A percentile compares a stretch with the other conserved stretches of the same genome.
These are phyloP conservation scores for Hypena proboscidalis DNA, from an alignment of 2,888 invertebrate genomes.

Conservation along the genomic window DNA sequence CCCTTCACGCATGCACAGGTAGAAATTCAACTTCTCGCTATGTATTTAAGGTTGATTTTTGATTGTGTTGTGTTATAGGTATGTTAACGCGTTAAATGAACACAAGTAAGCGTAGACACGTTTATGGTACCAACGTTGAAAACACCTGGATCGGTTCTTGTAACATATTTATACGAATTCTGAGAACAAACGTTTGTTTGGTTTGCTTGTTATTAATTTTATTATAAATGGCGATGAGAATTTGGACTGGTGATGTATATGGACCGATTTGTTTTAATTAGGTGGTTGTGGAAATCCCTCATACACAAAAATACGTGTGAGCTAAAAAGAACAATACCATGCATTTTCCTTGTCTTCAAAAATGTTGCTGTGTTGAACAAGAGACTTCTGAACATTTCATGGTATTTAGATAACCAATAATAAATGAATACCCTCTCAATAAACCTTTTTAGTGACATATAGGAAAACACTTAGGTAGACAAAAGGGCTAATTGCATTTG, in stretches of 20 bases:
- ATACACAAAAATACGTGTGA: too few species aligned
- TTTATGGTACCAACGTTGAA: conserved; percentile 63
- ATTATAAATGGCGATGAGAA: conserved; percentile 43
- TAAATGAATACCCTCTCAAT: too few species aligned
- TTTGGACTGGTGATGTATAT: conserved; percentile 6
- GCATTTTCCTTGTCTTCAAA: too few species aligned
- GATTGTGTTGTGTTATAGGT: conserved; percentile 16
- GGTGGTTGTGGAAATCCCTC: neutral
- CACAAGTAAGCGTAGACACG: conserved; percentile 67
- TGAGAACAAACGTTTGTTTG: conserved; percentile 47
- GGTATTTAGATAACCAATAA: too few species aligned
- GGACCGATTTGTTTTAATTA: conserved; percentile 8
- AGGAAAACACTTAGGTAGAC: too few species aligned
- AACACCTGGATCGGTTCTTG: conserved; percentile 67
- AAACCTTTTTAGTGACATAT: too few species aligned
- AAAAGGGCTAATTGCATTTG: too few species aligned
- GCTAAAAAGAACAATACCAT: too few species aligned
- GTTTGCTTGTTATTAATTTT: conserved; percentile 36
- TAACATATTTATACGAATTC: conserved; percentile 62
- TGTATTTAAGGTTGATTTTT: conserved; percentile 29
- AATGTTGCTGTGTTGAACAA: too few species aligned
- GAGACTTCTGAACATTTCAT: too few species aligned
- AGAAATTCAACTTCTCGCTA: conserved; percentile 11
- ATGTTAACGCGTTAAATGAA: conserved; percentile 65
- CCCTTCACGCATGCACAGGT: conserved; percentile 60